A percentile compares a stretch with the other conserved stretches of the same genome.
Evolutionary conservation across 2,113 vertebrate species (phyloP).

Genomic region (Ramphastos sulfuratus): DNA sequence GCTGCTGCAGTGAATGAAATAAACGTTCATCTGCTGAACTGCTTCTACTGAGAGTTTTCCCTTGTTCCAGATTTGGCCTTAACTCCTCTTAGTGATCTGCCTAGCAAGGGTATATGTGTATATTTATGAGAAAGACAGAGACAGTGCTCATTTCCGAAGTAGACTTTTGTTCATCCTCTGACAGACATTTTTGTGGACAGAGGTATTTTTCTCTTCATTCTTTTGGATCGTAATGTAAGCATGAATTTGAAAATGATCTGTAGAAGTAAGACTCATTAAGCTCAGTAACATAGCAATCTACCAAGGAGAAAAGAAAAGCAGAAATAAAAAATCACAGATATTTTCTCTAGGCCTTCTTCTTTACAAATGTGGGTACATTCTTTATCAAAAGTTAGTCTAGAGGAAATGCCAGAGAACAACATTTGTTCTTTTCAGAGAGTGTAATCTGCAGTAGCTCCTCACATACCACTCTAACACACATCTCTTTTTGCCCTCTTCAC

Average conservation of each 20-base stretch:
- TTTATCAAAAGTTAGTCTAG: neutral
- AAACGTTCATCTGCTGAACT: constrained; percentile 24
- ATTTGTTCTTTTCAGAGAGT: constrained; percentile 26
- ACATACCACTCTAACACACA: neutral
- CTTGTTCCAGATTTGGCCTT: constrained; percentile 56
- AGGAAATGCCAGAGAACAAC: constrained; percentile 19
- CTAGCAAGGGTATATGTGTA: neutral
- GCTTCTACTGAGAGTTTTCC: constrained; percentile 36
- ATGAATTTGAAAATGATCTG: constrained; percentile 69
- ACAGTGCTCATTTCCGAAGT: constrained; percentile 48
- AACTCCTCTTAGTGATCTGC: constrained; percentile 31
- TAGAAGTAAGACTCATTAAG: constrained; percentile 66
- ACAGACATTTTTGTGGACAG: constrained; percentile 34
- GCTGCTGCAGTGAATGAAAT: constrained; percentile 45
- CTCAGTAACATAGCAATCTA: constrained; percentile 21
- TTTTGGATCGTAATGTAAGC: constrained; percentile 57
- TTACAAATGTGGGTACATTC: neutral
- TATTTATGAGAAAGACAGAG: neutral
- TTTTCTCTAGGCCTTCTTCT: constrained; percentile 45
- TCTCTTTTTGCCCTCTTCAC: neutral
- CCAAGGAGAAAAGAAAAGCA: constrained; percentile 12
- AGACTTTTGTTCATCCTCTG: constrained; percentile 52
- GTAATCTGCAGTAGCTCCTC: neutral
- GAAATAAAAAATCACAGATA: constrained; percentile 17
- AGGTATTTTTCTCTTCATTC: constrained; percentile 42